These are phyloP conservation scores for Dynastes hyllus DNA, from an alignment of 2,888 invertebrate species.

Conservation along the genomic window DNA sequence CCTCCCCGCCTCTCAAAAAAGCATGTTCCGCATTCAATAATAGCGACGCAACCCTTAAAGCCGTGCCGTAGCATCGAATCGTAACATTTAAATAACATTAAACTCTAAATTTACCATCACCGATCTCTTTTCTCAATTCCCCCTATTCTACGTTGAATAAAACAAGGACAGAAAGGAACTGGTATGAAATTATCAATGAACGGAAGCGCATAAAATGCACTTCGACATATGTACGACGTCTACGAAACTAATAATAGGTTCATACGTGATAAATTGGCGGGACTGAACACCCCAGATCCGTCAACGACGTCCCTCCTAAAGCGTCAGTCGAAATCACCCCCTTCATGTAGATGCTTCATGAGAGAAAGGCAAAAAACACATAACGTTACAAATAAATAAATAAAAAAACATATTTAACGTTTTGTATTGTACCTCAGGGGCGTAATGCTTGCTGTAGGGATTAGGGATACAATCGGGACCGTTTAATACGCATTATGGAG, in stretches of 20 bases:
- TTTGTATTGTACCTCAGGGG: slow-evolving; percentile 19
- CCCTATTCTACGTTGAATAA: background rate
- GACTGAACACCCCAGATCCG: slow-evolving; percentile 32
- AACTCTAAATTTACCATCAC: slow-evolving; percentile 11
- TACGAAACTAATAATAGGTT: slow-evolving; percentile 38
- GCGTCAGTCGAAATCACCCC: slow-evolving; percentile 7
- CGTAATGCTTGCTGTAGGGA: background rate
- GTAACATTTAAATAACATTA: slow-evolving; percentile 42
- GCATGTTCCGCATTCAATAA: background rate
- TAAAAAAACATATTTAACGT: slow-evolving; percentile 36
- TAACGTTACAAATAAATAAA: slow-evolving; percentile 40
- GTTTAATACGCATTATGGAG: slow-evolving; percentile 40
- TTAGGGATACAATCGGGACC: slow-evolving; percentile 28
- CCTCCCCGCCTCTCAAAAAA: background rate
- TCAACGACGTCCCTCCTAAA: slow-evolving; percentile 5
- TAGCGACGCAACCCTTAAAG: slow-evolving; percentile 12
- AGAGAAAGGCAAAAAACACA: slow-evolving; percentile 19
- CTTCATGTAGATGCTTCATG: background rate
- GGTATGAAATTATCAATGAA: slow-evolving; percentile 35
- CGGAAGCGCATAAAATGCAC: slow-evolving; percentile 27
- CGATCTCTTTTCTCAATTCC: background rate
- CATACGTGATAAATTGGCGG: slow-evolving; percentile 41
- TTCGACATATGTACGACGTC: slow-evolving; percentile 45
- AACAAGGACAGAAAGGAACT: background rate
- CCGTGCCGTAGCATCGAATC: slow-evolving; percentile 33